Percentiles rank a stretch among this genome's conserved stretches.
Conservation (phyloP, 2,113 vertebrate species). For the Diphyllodes magnificus region DNA sequence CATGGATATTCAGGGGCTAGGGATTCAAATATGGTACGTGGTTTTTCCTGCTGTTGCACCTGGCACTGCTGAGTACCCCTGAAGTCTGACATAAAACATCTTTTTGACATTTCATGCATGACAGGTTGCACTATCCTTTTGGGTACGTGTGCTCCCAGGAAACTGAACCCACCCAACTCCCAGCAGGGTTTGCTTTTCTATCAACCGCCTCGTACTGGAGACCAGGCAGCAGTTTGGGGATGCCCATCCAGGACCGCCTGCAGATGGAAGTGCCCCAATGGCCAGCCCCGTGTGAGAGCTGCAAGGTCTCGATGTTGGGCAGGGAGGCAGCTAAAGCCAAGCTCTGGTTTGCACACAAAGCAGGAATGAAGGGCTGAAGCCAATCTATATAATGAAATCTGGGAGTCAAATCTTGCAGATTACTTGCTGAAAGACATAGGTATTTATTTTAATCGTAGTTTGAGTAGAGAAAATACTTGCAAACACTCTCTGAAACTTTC, state of each 20-base stretch:
- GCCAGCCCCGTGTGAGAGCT: rapidly evolving
- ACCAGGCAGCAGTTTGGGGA: background rate
- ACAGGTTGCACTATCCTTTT: background rate
- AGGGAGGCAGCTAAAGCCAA: background rate
- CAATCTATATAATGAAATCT: background rate
- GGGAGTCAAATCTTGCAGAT: background rate
- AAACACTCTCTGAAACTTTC: too few relatives aligned
- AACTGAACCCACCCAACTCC: background rate
- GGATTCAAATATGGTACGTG: rapidly evolving
- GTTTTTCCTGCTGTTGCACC: background rate
- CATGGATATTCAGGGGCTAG: background rate
- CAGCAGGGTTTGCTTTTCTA: background rate
- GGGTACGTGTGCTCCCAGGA: rapidly evolving
- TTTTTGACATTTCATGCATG: background rate
- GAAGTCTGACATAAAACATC: background rate
- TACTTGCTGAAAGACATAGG: background rate
- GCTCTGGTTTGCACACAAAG: background rate
- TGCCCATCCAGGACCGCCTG: rapidly evolving
- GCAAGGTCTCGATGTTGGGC: rapidly evolving
- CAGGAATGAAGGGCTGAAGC: background rate
- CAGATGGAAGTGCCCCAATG: rapidly evolving
- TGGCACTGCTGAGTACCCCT: background rate
- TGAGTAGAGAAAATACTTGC: background rate
- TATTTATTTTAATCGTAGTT: background rate
- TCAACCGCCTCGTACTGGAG: rapidly evolving